Conservation (phyloP, 1,140 invertebrate species). For the Vollenhovia emeryi region DNA sequence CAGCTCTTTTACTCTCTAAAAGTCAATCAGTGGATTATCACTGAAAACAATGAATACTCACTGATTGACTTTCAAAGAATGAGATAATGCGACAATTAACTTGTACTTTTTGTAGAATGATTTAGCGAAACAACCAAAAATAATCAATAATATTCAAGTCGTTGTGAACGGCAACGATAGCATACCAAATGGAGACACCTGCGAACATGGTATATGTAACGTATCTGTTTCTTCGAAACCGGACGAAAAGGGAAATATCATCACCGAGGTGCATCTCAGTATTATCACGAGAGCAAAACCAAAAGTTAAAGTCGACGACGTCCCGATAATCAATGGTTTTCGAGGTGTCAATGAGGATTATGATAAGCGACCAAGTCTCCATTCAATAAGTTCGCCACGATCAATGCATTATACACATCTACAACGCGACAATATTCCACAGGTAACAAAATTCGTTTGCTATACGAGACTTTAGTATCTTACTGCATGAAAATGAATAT, state of each 20-base stretch:
- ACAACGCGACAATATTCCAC: conserved; percentile 63
- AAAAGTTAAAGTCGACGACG: conserved; percentile 55
- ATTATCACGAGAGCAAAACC: conserved; percentile 61
- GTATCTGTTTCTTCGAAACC: conserved; percentile 56
- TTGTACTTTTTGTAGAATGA: conserved; percentile 15
- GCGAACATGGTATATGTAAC: conserved; percentile 66
- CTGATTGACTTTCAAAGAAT: too few relatives aligned
- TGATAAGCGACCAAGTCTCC: not conserved
- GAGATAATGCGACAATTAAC: not conserved
- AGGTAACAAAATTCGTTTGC: conserved; percentile 60
- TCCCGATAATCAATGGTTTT: conserved; percentile 72
- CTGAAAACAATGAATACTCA: too few relatives aligned
- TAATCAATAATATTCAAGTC: conserved; percentile 69
- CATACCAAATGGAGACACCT: conserved; percentile 22
- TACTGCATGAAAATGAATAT: not conserved
- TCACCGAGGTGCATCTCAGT: conserved; percentile 68
- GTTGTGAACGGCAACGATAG: conserved; percentile 58
- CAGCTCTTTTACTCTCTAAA: not conserved
- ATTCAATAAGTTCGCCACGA: not conserved
- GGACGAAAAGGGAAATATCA: conserved; percentile 65
- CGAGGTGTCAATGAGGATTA: conserved; percentile 45
- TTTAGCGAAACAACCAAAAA: not conserved
- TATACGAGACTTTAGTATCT: not conserved
- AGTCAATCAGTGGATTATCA: too few relatives aligned
- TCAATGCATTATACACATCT: conserved; percentile 5